These are phyloP conservation scores for Mastacembelus armatus DNA, from an alignment of 2,797 vertebrate genomes.

Conservation along the genomic window DNA sequence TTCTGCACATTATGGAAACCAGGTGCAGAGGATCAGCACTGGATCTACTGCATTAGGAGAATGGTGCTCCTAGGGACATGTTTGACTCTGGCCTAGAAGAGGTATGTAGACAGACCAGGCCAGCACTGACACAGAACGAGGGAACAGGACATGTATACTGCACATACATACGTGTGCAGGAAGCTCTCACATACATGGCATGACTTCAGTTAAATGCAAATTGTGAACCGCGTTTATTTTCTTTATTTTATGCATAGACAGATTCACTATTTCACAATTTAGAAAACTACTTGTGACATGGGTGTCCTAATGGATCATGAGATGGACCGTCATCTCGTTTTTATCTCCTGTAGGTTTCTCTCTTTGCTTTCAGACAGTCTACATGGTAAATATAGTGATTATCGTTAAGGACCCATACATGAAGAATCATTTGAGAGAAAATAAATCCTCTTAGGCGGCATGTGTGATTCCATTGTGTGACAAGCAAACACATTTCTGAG, in stretches of 20 bases:
- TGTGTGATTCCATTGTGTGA: slow-evolving; percentile 56
- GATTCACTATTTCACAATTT: not conserved
- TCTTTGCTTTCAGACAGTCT: slow-evolving; percentile 17
- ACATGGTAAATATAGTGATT: slow-evolving; percentile 15
- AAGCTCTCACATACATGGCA: not conserved
- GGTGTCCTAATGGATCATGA: not conserved
- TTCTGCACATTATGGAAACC: slow-evolving; percentile 36
- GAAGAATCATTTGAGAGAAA: slow-evolving; percentile 16
- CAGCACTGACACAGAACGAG: slow-evolving; percentile 7
- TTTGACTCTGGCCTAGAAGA: slow-evolving; percentile 19
- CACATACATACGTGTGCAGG: not conserved
- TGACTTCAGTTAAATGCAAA: too few relatives aligned
- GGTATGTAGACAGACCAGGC: not conserved
- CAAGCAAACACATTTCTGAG: slow-evolving; percentile 61
- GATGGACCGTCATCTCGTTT: not conserved
- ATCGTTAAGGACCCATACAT: slow-evolving; percentile 3
- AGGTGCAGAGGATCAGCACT: slow-evolving; percentile 24
- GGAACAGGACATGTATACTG: slow-evolving; percentile 3
- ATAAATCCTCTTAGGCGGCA: slow-evolving; percentile 31
- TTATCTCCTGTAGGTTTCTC: not conserved
- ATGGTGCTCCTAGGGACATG: not conserved
- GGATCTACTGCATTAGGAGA: not conserved
- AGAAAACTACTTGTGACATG: not conserved
- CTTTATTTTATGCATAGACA: not conserved
- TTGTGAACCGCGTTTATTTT: not conserved